Percentiles rank a stretch among this genome's conserved stretches.
These are phyloP conservation scores for Homarus gammarus DNA, from an alignment of 2,888 invertebrate species.

Conservation along the genomic window DNA sequence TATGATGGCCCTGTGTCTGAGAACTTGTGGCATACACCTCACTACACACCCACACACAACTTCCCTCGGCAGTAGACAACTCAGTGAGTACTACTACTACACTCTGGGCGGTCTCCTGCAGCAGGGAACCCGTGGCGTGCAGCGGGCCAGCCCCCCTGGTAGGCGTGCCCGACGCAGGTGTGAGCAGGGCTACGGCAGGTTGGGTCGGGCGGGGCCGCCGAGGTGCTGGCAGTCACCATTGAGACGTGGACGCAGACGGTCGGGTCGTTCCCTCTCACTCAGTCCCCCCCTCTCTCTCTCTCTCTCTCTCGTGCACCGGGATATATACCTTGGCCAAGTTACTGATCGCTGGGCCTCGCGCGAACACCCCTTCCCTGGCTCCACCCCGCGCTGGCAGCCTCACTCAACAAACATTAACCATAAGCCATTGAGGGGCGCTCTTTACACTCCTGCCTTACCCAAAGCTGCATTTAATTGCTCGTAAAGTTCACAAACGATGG, in stretches of 20 bases:
- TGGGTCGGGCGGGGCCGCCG: slow-evolving; percentile 69
- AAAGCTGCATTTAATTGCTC: neutral
- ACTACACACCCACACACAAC: no score
- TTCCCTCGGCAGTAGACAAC: no score
- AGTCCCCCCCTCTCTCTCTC: no score
- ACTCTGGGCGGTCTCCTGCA: no score
- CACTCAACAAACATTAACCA: neutral
- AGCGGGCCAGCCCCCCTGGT: neutral
- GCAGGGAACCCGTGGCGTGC: no score
- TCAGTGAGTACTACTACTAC: no score
- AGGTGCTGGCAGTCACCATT: slow-evolving; percentile 63
- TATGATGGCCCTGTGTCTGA: no score
- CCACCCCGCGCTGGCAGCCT: neutral
- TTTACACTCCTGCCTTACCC: neutral
- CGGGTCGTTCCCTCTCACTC: slow-evolving; percentile 35
- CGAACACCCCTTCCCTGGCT: neutral
- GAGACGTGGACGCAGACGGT: slow-evolving; percentile 62
- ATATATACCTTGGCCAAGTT: neutral
- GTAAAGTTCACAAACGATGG: neutral
- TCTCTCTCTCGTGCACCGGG: slow-evolving; percentile 12
- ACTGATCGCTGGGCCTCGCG: neutral
- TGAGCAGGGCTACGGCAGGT: slow-evolving; percentile 58
- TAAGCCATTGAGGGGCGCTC: neutral
- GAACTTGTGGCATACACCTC: no score
- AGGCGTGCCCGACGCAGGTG: slow-evolving; percentile 59